phyloP scores from a whole-genome alignment of 2,888 invertebrate genomes.

The Cryptocephalus moraei region DNA sequence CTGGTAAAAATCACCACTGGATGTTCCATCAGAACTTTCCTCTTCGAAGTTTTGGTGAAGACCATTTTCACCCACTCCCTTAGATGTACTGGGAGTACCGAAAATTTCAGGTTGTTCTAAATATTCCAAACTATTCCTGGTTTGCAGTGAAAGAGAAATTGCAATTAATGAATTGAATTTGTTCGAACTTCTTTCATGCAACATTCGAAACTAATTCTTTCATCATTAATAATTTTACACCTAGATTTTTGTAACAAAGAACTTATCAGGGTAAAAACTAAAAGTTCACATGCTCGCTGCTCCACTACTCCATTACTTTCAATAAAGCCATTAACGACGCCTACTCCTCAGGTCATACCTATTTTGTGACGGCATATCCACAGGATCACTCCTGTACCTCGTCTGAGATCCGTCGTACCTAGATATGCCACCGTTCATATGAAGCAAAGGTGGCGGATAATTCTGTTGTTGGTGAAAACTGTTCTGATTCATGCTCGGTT shows the following conservation, averaged over 20 bases:
- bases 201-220: too few relatives aligned
- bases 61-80: constrained; percentile 14
- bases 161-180: too few relatives aligned
- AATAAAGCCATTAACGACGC: too few relatives aligned
- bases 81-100: constrained; percentile 14
- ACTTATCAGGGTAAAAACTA: too few relatives aligned
- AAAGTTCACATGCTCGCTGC: too few relatives aligned
- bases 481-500: constrained; percentile 25
- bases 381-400: constrained; percentile 4
- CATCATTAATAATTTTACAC: too few relatives aligned
- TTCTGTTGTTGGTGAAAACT: constrained; percentile 39
- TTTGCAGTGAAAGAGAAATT: constrained; percentile 10
- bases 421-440: constrained; percentile 33
- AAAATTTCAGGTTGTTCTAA: constrained; percentile 6
- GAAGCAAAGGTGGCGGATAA: constrained; percentile 46
- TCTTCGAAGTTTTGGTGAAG: constrained; percentile 15
- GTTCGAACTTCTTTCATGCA: too few relatives aligned
- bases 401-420: constrained; percentile 23
- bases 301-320: too few relatives aligned
- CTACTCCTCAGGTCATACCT: neutral
- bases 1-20: constrained; percentile 14
- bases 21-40: constrained; percentile 9
- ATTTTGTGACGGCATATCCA: neutral
- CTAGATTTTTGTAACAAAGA: too few relatives aligned
- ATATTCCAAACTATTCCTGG: constrained; percentile 12